Conservation (phyloP, 2,113 vertebrate genomes). For the Anolis sagrei region DNA sequence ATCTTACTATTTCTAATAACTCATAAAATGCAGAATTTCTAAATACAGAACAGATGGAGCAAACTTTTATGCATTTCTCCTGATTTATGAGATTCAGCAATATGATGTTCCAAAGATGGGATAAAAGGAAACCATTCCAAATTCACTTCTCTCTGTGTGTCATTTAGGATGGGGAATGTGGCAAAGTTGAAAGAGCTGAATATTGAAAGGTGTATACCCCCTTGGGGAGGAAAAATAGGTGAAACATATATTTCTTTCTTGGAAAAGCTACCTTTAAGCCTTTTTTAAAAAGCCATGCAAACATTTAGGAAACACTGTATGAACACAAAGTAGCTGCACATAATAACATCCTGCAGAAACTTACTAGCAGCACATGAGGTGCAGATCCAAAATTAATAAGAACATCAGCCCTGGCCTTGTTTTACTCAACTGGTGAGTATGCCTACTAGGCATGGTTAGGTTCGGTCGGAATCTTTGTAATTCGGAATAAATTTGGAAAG, state of each 20-base stretch:
- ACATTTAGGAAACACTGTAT: no score
- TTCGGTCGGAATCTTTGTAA: no score
- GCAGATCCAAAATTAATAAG: no score
- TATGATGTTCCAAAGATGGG: neutral
- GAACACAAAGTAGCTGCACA: no score
- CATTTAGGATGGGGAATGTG: neutral
- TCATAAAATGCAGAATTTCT: neutral
- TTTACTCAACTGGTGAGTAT: no score
- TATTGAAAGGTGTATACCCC: neutral
- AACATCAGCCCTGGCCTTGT: no score
- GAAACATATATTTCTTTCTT: neutral
- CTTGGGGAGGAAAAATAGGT: neutral
- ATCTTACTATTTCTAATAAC: neutral
- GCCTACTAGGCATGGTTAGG: no score
- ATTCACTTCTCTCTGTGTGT: conserved; percentile 12
- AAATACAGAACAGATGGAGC: conserved; percentile 1
- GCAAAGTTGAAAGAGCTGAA: conserved; percentile 13
- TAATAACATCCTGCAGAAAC: no score
- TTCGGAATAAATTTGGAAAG: no score
- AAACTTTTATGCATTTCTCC: neutral
- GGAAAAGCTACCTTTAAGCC: no score
- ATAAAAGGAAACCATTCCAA: conserved; percentile 32
- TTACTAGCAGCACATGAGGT: no score
- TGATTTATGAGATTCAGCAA: conserved; percentile 24
- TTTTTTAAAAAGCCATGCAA: no score